These are phyloP conservation scores for Pantala flavescens DNA, from an alignment of 1,140 invertebrate genomes.

Conservation along the genomic window DNA sequence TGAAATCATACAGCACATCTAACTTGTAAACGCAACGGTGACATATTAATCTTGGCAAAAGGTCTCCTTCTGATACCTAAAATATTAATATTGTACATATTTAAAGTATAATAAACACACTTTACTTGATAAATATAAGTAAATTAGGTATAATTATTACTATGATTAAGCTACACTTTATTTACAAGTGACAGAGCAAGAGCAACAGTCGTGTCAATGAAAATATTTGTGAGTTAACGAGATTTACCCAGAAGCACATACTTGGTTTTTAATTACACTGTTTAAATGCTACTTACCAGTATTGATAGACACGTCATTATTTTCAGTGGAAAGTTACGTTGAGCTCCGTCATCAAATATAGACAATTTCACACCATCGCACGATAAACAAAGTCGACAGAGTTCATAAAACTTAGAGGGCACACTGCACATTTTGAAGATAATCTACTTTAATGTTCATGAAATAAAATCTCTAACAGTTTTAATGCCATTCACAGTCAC, in stretches of 20 bases:
- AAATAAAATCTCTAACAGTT: not conserved
- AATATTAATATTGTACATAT: constrained; percentile 22
- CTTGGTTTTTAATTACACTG: too few species aligned
- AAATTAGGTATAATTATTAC: constrained; percentile 20
- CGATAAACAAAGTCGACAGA: constrained; percentile 44
- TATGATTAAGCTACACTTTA: too few species aligned
- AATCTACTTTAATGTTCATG: not conserved
- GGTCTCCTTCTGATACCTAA: constrained; percentile 40
- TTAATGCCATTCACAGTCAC: not conserved
- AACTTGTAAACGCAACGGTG: constrained; percentile 40
- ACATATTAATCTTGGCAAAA: constrained; percentile 40
- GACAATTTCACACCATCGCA: constrained; percentile 40
- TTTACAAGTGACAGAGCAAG: too few species aligned
- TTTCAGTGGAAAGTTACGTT: constrained; percentile 39
- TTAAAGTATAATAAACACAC: constrained; percentile 20
- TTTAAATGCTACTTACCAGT: constrained; percentile 32
- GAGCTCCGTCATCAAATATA: constrained; percentile 39
- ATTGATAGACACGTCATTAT: constrained; percentile 38
- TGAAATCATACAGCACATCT: constrained; percentile 39
- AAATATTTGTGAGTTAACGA: too few species aligned
- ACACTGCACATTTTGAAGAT: constrained; percentile 35
- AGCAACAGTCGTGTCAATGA: not conserved
- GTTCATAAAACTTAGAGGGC: constrained; percentile 42
- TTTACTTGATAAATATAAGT: constrained; percentile 22
- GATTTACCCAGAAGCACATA: too few species aligned